A percentile compares a stretch with the other conserved stretches of the same genome.
Conservation (phyloP, 2,113 vertebrate genomes). For the Hirundichthys speculiger region DNA sequence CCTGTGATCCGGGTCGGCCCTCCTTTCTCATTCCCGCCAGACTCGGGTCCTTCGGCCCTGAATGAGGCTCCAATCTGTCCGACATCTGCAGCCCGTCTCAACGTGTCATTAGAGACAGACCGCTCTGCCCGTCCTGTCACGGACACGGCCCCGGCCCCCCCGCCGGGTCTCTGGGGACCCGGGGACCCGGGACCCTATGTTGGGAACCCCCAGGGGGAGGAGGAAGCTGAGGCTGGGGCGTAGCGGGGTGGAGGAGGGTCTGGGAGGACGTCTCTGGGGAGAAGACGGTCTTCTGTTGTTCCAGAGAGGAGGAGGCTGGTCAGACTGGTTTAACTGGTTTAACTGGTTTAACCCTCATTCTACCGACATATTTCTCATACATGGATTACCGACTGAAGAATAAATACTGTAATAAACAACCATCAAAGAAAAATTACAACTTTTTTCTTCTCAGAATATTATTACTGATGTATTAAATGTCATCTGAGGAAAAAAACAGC, state of each 20-base stretch:
- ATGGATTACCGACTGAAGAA: too few species aligned
- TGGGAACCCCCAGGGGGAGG: slow-evolving; percentile 39
- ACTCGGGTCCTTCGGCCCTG: slow-evolving; percentile 32
- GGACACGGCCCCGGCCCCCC: slow-evolving; percentile 35
- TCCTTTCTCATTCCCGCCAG: slow-evolving; percentile 56
- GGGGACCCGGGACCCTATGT: slow-evolving; percentile 51
- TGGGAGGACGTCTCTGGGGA: slow-evolving; percentile 54
- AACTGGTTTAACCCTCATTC: too few species aligned
- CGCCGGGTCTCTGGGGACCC: slow-evolving; percentile 58
- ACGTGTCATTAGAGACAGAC: slow-evolving; percentile 79
- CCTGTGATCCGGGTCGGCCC: slow-evolving; percentile 51
- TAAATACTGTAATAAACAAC: too few species aligned
- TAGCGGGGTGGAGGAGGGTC: slow-evolving; percentile 22
- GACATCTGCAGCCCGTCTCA: slow-evolving; percentile 80
- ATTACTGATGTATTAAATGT: too few species aligned
- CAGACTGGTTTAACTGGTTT: slow-evolving; percentile 54
- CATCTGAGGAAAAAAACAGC: too few species aligned
- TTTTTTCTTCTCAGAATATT: too few species aligned
- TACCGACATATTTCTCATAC: too few species aligned
- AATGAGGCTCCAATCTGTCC: slow-evolving; percentile 76
- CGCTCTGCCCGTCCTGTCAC: slow-evolving; percentile 50
- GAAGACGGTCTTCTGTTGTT: slow-evolving; percentile 63
- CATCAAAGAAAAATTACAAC: too few species aligned
- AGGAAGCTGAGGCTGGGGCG: slow-evolving; percentile 53
- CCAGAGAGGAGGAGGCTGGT: slow-evolving; percentile 43